Evolutionary conservation across 1,140 invertebrate species (phyloP), one percentile per base, ranked within the genome.

Genomic region (Orussus abietinus): DNA sequence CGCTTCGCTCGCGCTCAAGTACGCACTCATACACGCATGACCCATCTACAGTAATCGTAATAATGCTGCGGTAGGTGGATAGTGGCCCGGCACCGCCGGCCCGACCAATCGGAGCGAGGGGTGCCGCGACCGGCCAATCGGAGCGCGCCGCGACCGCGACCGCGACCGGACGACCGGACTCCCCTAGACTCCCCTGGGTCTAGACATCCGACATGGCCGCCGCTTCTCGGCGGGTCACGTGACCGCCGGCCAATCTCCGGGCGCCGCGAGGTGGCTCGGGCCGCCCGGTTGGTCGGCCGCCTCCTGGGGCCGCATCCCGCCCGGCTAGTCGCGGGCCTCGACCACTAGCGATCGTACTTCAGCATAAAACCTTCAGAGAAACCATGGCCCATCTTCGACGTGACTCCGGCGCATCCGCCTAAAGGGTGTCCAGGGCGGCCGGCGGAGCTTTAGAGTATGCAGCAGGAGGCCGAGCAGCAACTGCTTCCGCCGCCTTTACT

Each of bases 401-500:
- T 49, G 57, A 47, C 38, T 62, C 46, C 52, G 47, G 39, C 51
- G 45, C 46, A 53, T 57, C 59, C 48, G 58, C 51, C 53, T 49
- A 44, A 31, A 46, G 47, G 55, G 48, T 61, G 25, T 57, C 59
- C 64, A 62, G 55, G 57, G 58, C 51, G 53, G 55, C 66, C 51
- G 53, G 53, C 40, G 47, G 34, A 30, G 46, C 33, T 62, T 88
- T 91, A 92, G 82, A 92, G 82, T 80, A 93, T 92, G 77, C 85
- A 86, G 78, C 90, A 93, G 43, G 87, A 89, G 50, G 88, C 82
- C 53, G 87, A 90, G 79, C 90, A 93, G 80, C 89, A 92, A 80
- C 87, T 89, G 76, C 86, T 90, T 45, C 87, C 88, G 46, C 90
- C 88, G 48, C 88, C 88, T 85, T 93, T 93, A 77, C 88, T 92